These are phyloP conservation scores for Petrocephalus sullivani DNA, from an alignment of 2,797 vertebrate species.

Conservation along the genomic window DNA sequence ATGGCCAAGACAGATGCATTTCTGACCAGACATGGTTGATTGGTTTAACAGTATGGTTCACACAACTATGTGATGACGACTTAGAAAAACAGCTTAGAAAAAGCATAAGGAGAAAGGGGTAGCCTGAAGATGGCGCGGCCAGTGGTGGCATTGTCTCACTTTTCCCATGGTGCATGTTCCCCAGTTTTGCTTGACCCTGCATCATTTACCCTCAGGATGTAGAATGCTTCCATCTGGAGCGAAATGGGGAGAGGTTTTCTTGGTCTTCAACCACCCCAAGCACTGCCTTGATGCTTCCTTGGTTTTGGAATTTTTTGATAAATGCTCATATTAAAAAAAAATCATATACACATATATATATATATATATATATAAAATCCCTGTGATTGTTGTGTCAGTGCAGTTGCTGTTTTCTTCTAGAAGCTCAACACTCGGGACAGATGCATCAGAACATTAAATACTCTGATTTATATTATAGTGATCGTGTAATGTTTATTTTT, in stretches of 20 bases:
- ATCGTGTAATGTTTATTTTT: background rate
- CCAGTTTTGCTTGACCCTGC: background rate
- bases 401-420: background rate
- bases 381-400: background rate
- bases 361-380: background rate
- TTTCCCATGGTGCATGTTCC: background rate
- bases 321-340: no score
- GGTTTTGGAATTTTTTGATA: background rate
- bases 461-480: background rate
- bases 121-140: background rate
- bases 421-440: background rate
- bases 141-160: background rate
- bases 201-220: background rate
- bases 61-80: background rate
- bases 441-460: background rate
- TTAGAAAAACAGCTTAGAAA: background rate
- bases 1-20: background rate
- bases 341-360: no score
- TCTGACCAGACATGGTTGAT: background rate
- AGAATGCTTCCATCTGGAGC: background rate
- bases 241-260: background rate
- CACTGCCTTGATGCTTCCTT: background rate
- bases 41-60: background rate
- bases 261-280: background rate
- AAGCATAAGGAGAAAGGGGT: background rate